Evolutionary conservation across 35 echinoderm and acorn worm species (phyloP), one percentile per base, ranked within the genome.

Genomic region (Acanthaster planci): DNA sequence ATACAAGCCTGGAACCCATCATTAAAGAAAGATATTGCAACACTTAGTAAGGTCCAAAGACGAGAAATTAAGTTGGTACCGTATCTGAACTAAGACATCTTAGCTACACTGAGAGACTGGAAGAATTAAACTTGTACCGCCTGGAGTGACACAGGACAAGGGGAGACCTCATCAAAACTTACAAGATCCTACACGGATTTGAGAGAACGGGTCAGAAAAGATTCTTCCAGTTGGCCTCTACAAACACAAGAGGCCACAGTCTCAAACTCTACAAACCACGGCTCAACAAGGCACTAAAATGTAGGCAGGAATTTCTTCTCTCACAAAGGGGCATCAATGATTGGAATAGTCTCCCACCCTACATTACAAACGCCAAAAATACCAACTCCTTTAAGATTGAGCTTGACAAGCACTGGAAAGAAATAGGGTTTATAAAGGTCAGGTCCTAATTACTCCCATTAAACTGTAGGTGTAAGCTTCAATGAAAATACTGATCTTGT

Each of bases 281-380:
- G 59, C 59, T 64, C 15, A 0, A 31, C 2, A 64, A 67, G 0
- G 59, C 59, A 67, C 19, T 6, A 67, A 67, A n/a, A 10, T 67
- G 59, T 67, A 67, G 59, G 23, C 5, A 67, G 18, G 59, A 67
- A 21, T 67, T 67, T n/a, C 23, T 67, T n/a, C 23, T 67, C 8
- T 67, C n/a, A 22, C 59, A 67, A 1, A 67, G 59, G 23, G 59
- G 16, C 16, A n/a, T 67, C 23, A 67, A 67, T 67, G 59, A 0
- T 21, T 67, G 59, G 59, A 67, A 67, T n/a, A 67, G 59, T 67
- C 59, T 67, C 59, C 59, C 59, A 22, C 59, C 59, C 23, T 22
- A 67, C 23, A 1, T 22, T n/a, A 67, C 23, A 22, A 67, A 67
- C n/a, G 30, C 59, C 59, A 67, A 67, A 1, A 67, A 67, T 1